phyloP scores from a whole-genome alignment of 2,797 vertebrate species.

The Eulemur albifrons region DNA sequence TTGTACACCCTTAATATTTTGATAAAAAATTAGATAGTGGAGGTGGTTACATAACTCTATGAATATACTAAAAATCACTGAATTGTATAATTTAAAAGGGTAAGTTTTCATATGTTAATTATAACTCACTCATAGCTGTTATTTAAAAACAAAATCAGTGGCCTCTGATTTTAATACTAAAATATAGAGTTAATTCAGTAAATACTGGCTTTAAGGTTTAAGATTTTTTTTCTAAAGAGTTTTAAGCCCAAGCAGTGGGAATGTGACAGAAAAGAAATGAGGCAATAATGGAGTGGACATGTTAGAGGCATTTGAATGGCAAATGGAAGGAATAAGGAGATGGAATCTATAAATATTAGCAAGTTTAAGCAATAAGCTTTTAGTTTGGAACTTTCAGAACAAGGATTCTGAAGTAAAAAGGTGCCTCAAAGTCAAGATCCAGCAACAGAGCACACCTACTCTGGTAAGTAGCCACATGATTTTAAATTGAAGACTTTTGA shows the following conservation, averaged over 20 bases:
- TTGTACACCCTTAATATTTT: neutral
- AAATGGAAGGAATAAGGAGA: neutral
- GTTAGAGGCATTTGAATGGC: neutral
- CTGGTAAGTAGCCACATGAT: no score
- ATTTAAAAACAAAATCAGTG: neutral
- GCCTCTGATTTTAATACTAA: neutral
- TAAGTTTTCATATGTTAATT: neutral
- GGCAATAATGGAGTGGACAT: neutral
- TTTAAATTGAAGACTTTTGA: neutral
- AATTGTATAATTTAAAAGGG: neutral
- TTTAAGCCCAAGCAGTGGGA: neutral
- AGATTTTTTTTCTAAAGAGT: neutral
- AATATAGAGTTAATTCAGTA: neutral
- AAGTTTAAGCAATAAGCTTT: neutral
- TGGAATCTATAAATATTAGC: neutral
- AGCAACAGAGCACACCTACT: neutral
- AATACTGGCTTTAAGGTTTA: neutral
- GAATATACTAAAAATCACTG: neutral
- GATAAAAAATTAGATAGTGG: neutral
- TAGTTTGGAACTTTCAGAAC: neutral
- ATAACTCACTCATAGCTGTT: neutral
- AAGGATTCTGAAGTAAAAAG: neutral
- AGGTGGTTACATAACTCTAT: neutral
- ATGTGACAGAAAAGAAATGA: neutral
- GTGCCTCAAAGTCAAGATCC: neutral